Evolutionary conservation across 2,797 vertebrate genomes (phyloP).

Genomic region (Tragopan temminckii): DNA sequence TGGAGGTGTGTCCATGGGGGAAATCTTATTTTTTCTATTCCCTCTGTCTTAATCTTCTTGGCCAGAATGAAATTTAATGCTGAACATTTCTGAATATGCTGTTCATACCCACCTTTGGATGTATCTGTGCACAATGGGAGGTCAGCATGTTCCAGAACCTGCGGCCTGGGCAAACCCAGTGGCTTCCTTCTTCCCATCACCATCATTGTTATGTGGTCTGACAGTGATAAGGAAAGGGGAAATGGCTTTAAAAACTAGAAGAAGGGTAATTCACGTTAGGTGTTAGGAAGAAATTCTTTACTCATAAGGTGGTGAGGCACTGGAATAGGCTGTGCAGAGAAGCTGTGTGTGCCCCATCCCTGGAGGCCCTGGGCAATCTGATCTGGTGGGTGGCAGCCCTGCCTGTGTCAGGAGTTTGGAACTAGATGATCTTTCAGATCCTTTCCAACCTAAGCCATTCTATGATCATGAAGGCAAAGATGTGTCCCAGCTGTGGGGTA

Average conservation of each 20-base stretch:
- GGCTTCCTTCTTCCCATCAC: neutral
- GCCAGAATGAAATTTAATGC: neutral
- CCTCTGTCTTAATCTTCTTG: neutral
- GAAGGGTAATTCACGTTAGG: too few relatives aligned
- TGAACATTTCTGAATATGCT: neutral
- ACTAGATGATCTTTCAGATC: neutral
- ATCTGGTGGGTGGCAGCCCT: too few relatives aligned
- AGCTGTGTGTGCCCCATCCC: neutral
- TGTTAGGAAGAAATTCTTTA: too few relatives aligned
- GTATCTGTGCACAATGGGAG: too few relatives aligned
- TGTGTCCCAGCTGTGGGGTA: accelerated
- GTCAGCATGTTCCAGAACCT: neutral
- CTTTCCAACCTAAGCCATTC: neutral
- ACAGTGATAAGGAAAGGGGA: too few relatives aligned
- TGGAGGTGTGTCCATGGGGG: neutral
- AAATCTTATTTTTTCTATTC: neutral
- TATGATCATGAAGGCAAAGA: neutral
- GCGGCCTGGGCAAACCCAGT: neutral
- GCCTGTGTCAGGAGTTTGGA: neutral
- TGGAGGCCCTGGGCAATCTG: neutral
- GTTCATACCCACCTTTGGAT: neutral
- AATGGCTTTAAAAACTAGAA: too few relatives aligned
- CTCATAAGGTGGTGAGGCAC: too few relatives aligned
- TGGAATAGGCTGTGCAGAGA: too few relatives aligned
- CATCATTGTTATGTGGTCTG: too few relatives aligned